Evolutionary conservation across 2,797 vertebrate genomes (phyloP).

Genomic region (Alca torda): DNA sequence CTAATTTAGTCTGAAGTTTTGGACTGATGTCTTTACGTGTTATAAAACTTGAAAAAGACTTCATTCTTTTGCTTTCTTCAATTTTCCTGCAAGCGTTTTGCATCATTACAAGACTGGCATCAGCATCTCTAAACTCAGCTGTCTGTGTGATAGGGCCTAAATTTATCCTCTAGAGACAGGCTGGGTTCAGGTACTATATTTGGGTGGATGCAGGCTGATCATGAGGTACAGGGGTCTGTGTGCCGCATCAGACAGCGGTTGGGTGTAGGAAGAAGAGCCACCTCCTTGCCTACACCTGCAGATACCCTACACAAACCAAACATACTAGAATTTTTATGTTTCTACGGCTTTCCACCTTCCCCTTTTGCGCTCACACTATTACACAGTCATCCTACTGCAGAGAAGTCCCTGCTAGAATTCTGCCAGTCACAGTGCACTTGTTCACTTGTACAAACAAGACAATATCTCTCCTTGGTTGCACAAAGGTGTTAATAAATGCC

Average conservation of each 20-base stretch:
- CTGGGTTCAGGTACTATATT: not conserved
- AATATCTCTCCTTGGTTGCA: conserved; percentile 9
- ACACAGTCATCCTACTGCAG: not conserved
- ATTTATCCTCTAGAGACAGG: not conserved
- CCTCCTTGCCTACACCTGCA: not conserved
- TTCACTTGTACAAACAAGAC: not conserved
- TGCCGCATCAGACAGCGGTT: not conserved
- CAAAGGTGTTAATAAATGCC: conserved; percentile 38
- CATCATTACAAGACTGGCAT: not conserved
- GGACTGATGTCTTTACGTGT: not conserved
- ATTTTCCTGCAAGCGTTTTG: not conserved
- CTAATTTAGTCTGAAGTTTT: not conserved
- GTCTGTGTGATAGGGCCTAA: not conserved
- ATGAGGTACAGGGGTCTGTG: not conserved
- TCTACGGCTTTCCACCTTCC: not conserved
- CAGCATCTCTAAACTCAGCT: not conserved
- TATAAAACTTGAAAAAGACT: not conserved
- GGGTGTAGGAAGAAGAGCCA: not conserved
- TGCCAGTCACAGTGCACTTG: not conserved
- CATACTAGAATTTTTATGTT: not conserved
- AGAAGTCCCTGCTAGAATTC: not conserved
- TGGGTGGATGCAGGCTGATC: not conserved
- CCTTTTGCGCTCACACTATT: not conserved
- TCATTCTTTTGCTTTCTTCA: not conserved
- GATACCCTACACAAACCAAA: not conserved